Evolutionary conservation across 2,797 vertebrate species (phyloP), one percentile per base, ranked within the genome.

Genomic region (Tinamus major): DNA sequence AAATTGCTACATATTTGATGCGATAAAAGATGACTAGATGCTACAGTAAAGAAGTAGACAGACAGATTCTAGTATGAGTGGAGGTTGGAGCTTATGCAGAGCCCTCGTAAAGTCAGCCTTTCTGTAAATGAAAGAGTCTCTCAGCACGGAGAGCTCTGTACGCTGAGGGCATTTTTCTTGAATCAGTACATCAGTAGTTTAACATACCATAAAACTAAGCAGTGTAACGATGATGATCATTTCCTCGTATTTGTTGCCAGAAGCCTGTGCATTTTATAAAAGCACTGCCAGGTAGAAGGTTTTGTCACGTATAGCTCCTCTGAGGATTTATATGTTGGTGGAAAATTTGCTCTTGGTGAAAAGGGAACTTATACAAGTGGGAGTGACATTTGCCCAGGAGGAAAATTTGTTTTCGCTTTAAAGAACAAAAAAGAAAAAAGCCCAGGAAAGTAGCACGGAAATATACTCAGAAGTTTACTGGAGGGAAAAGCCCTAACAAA

Each of bases 191-290:
- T 90, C 76, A 61, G 55, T 79, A 84, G 62, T 62, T 95, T 89
- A 95, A 94, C 82, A 92, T 79, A 68, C 42, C 87, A 87, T 92
- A 93, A 83, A 95, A 90, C 51, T 74, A 91, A 88, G 56, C 44
- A 95, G 39, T 93, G 44, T 85, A 93, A 85, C 0, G 1, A 87
- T 62, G 62, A 94, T 31, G 19, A 86, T 91, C 0, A 39, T 80
- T 93, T 94, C 82, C 53, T 91, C 63, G 80, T 62, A 82, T 68
- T 68, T 93, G 78, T 72, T 71, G 74, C 59, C 65, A 93, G 87
- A 83, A 91, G 39, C 72, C 39, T 53, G 21, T 72, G 44, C 41
- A n/a, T 90, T 85, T 93, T 68, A 19, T 39, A 87, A 78, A 44
- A 87, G 74, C 81, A 74, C 14, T 56, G 41, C 19, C 86, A 84